Conservation (phyloP, 2,888 invertebrate genomes). For the Anarsia innoxiella region DNA sequence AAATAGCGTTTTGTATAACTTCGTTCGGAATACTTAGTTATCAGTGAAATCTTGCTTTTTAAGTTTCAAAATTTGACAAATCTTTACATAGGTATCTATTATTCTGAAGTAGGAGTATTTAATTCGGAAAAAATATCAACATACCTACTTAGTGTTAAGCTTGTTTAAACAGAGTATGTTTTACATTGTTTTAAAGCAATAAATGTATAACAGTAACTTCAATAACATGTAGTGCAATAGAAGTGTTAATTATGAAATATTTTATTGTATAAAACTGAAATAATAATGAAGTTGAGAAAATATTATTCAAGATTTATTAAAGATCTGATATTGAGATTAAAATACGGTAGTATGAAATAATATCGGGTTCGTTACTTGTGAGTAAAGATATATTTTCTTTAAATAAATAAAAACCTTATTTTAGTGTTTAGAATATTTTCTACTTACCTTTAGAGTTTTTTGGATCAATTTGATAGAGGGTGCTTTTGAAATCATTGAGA, state of each 20-base stretch:
- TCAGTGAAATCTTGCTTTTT: too few species aligned
- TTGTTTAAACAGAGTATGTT: too few species aligned
- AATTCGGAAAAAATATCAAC: too few species aligned
- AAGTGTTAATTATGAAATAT: slow-evolving; percentile 61
- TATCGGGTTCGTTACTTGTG: slow-evolving; percentile 37
- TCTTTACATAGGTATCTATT: too few species aligned
- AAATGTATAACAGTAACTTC: slow-evolving; percentile 47
- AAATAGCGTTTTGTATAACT: too few species aligned
- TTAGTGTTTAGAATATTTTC: too few species aligned
- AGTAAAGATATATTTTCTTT: slow-evolving; percentile 32
- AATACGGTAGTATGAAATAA: slow-evolving; percentile 41
- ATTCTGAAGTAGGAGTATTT: too few species aligned
- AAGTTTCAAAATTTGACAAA: too few species aligned
- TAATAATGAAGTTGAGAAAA: slow-evolving; percentile 33
- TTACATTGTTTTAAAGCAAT: slow-evolving; percentile 55
- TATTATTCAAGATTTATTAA: slow-evolving; percentile 42
- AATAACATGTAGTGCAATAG: slow-evolving; percentile 64
- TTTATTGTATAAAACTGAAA: slow-evolving; percentile 39
- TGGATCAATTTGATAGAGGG: neutral
- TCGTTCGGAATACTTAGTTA: too few species aligned
- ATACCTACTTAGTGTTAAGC: too few species aligned
- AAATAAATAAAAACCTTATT: neutral
- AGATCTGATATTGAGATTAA: slow-evolving; percentile 67
- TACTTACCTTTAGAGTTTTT: neutral
- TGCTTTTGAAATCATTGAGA: neutral